Evolutionary conservation across 2,888 invertebrate species (phyloP), one percentile per base, ranked within the genome.

Genomic region (Pristionchus maxplancki): DNA sequence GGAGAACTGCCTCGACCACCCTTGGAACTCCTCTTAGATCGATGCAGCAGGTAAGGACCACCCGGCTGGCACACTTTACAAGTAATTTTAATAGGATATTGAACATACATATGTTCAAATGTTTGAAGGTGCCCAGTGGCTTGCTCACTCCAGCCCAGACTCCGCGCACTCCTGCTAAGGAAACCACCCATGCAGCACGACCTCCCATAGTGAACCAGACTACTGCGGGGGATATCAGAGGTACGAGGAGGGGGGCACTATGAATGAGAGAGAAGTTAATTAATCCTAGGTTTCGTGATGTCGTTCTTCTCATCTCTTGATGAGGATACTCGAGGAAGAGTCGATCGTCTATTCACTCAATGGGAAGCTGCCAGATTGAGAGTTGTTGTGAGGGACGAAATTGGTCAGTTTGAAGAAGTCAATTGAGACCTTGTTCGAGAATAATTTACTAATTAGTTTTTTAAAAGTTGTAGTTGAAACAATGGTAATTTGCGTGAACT

Each of bases 321-420:
- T n/a, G 71, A 71, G 34, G 71, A 71, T 9, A 71, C 31, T 71
- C 71, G 71, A 37, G 34, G 15, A 34, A 71, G 71, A 37, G 71
- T 71, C 37, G 37, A 71, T 71, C 71, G 71, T 71, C 71, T 71
- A 31, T 71, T 71, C 34, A 37, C 71, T 37, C 71, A 37, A 71
- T 71, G 71, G 71, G 71, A 71, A 71, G 71, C 37, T 31, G 71
- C 37, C 6, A 37, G 71, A 71, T 37, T 71, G 71, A 71, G 71
- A 37, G 71, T 71, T 5, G 15, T 71, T 34, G 71, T 71, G 2
- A 71, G 71, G 20, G 71, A 71, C 20, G 71, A 71, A 11, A 17
- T 20, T 71, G 71, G 71, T 71, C 20, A 0, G 71, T 37, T 58
- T 3, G 8, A 4, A 4, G 20, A n/a, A 24, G n/a, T 58, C 24